These are phyloP conservation scores for Odontamblyopus rebecca DNA, from an alignment of 2,797 vertebrate species.

Conservation along the genomic window DNA sequence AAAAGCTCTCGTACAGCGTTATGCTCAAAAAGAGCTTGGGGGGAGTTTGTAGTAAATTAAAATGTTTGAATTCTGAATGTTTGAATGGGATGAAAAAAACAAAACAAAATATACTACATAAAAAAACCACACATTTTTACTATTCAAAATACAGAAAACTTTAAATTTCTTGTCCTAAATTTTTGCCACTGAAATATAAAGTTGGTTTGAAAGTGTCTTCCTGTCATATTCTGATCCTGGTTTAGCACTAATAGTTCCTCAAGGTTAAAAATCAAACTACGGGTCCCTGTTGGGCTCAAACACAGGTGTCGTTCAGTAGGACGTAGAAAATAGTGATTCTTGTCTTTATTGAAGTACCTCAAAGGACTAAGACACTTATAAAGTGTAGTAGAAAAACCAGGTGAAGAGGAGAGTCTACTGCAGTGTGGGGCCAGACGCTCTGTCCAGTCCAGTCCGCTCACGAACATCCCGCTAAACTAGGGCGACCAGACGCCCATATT, in stretches of 20 bases:
- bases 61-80: too few relatives aligned
- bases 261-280: constrained; percentile 58
- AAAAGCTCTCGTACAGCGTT: too few relatives aligned
- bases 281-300: constrained; percentile 51
- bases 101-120: too few relatives aligned
- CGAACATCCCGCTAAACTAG: neutral
- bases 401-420: constrained; percentile 67
- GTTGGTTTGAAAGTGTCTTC: neutral
- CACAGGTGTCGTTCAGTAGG: constrained; percentile 57
- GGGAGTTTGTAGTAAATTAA: too few relatives aligned
- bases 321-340: constrained; percentile 75
- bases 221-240: constrained; percentile 47
- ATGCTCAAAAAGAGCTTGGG: too few relatives aligned
- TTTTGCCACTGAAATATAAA: too few relatives aligned
- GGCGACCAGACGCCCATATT: too few relatives aligned
- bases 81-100: too few relatives aligned
- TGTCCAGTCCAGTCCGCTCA: constrained; percentile 64
- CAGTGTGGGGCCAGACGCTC: constrained; percentile 49
- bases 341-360: constrained; percentile 74
- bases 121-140: too few relatives aligned
- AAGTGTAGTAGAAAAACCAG: constrained; percentile 75
- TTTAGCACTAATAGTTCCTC: constrained; percentile 39
- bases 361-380: constrained; percentile 72
- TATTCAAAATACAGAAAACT: neutral
- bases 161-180: neutral